phyloP scores from a whole-genome alignment of 2,888 invertebrate genomes.

The Lysandra bellargus region DNA sequence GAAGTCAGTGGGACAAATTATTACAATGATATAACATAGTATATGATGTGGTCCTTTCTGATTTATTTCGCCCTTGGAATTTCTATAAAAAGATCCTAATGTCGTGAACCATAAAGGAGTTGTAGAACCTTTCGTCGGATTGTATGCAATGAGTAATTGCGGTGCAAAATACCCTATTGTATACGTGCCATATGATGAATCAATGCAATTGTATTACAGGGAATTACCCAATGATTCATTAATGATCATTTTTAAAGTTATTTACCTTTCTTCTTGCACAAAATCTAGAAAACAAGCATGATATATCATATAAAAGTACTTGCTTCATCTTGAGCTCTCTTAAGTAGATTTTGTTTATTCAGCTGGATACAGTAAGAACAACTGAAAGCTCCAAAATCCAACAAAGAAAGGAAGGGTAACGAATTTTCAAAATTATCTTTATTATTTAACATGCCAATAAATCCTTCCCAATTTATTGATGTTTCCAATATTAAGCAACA shows the following conservation, averaged over 20 bases:
- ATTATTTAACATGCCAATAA: neutral
- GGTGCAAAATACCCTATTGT: conserved; percentile 5
- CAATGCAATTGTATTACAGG: neutral
- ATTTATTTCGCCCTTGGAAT: neutral
- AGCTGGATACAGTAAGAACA: neutral
- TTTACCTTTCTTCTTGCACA: neutral
- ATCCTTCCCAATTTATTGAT: neutral
- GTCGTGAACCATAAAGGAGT: neutral
- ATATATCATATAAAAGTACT: neutral
- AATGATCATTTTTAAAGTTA: neutral
- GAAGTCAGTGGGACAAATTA: neutral
- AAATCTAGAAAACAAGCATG: neutral
- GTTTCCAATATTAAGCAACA: neutral
- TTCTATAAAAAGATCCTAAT: neutral
- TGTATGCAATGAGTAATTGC: neutral
- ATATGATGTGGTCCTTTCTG: neutral
- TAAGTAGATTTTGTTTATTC: neutral
- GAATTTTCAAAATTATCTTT: neutral
- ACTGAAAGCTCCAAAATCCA: neutral
- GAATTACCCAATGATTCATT: conserved; percentile 1
- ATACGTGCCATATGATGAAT: neutral
- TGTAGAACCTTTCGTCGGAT: neutral
- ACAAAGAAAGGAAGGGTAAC: neutral
- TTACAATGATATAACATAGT: neutral
- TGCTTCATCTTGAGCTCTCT: neutral